phyloP scores from a whole-genome alignment of 2,888 invertebrate genomes.

The Melinopterus prodromus region DNA sequence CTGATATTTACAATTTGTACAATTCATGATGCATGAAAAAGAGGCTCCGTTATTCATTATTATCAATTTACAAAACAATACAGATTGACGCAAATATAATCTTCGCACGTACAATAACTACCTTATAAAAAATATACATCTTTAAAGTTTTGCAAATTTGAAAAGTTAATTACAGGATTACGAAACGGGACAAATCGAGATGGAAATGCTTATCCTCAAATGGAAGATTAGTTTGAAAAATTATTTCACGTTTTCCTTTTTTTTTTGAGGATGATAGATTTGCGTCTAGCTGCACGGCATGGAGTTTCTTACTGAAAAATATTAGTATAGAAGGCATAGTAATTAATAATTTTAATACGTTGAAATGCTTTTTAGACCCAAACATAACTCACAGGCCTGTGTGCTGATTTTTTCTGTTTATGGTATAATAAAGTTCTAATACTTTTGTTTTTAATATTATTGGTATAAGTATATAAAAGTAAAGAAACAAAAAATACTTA shows the following conservation, averaged over 20 bases:
- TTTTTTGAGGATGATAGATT: neutral
- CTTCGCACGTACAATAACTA: neutral
- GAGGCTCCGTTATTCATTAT: slow-evolving; percentile 19
- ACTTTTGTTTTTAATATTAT: too few species aligned
- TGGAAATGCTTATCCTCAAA: neutral
- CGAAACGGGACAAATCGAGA: too few species aligned
- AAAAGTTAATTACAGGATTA: too few species aligned
- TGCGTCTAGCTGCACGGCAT: neutral
- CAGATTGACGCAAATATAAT: neutral
- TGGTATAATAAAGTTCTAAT: neutral
- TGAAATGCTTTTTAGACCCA: neutral
- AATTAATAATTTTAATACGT: neutral
- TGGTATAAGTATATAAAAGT: neutral
- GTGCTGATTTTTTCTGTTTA: neutral
- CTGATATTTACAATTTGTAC: slow-evolving; percentile 47
- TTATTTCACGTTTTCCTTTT: too few species aligned
- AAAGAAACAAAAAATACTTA: neutral
- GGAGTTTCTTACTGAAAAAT: neutral
- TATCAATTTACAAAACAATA: slow-evolving; percentile 11
- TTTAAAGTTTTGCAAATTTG: neutral
- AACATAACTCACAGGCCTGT: neutral
- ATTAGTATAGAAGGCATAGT: neutral
- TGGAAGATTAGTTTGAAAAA: neutral
- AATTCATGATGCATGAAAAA: slow-evolving; percentile 44
- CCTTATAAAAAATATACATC: slow-evolving; percentile 4